Percentiles rank a stretch among this genome's conserved stretches.
phyloP scores from a whole-genome alignment of 2,797 vertebrate species.

The Synanceia verrucosa region DNA sequence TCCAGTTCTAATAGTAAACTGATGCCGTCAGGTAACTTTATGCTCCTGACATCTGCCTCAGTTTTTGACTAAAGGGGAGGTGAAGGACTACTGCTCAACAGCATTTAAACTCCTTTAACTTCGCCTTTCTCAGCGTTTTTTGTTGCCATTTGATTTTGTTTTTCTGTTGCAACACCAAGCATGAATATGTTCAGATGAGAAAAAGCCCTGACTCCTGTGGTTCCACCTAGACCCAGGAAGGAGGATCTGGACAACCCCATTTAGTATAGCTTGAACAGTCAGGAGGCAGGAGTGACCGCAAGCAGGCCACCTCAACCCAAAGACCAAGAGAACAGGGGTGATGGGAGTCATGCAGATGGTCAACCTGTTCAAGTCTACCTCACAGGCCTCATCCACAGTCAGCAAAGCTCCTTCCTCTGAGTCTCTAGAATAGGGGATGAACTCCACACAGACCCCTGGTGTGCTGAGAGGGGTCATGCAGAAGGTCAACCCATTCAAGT shows the following conservation, averaged over 20 bases:
- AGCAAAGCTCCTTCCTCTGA: conserved; percentile 50
- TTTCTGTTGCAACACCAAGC: conserved; percentile 5
- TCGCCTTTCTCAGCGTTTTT: background rate
- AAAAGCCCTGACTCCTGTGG: conserved; percentile 27
- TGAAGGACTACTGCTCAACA: background rate
- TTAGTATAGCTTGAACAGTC: conserved; percentile 9
- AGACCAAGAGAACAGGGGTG: conserved; percentile 49
- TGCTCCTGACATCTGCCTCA: background rate
- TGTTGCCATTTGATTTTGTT: background rate
- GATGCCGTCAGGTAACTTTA: background rate
- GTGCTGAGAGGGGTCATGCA: conserved; percentile 58
- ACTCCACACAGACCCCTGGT: conserved; percentile 51
- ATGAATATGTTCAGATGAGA: conserved; percentile 65
- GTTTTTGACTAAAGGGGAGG: conserved; percentile 8
- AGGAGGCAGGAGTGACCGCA: background rate
- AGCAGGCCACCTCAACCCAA: conserved; percentile 6
- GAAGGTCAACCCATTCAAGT: conserved; percentile 70
- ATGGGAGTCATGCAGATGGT: conserved; percentile 72
- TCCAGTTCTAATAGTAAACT: background rate
- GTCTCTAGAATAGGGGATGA: conserved; percentile 20
- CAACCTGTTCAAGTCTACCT: conserved; percentile 67
- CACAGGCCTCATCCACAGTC: conserved; percentile 31
- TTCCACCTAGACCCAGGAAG: conserved; percentile 47
- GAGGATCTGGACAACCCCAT: conserved; percentile 55
- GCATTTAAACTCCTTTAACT: background rate